These are phyloP conservation scores for Poeciliopsis occidentalis DNA, from an alignment of 2,113 vertebrate genomes.

Conservation along the genomic window DNA sequence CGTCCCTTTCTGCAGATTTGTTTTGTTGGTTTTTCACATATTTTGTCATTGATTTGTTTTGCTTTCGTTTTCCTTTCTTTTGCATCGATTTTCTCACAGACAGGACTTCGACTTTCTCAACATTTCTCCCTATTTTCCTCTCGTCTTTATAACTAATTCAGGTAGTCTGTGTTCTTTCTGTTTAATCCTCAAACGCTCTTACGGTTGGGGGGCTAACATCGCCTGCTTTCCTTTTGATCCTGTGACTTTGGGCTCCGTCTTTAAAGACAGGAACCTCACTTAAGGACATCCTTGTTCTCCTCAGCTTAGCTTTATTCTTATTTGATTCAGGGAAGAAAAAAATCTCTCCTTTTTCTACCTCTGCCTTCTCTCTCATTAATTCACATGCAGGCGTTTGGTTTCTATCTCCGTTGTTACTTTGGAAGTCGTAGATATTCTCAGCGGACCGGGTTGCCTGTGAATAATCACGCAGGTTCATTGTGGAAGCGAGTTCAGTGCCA, in stretches of 20 bases:
- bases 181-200: constrained; percentile 24
- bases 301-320: constrained; percentile 11
- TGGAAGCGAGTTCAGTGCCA: constrained; percentile 47
- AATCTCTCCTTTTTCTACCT: constrained; percentile 16
- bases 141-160: neutral
- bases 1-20: neutral
- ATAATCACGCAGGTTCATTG: constrained; percentile 64
- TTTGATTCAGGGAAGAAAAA: constrained; percentile 36
- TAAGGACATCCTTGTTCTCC: constrained; percentile 23
- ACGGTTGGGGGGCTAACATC: constrained; percentile 3
- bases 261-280: constrained; percentile 15
- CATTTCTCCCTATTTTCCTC: neutral
- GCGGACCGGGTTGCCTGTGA: constrained; percentile 57
- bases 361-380: constrained; percentile 46
- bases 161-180: neutral
- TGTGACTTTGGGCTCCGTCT: constrained; percentile 3
- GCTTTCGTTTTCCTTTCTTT: constrained; percentile 34
- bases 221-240: constrained; percentile 18
- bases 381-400: constrained; percentile 34
- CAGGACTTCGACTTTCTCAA: neutral
- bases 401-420: constrained; percentile 30
- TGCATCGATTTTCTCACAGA: neutral
- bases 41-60: constrained; percentile 35
- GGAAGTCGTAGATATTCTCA: constrained; percentile 60
- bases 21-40: constrained; percentile 9